Evolutionary conservation across 2,888 invertebrate genomes (phyloP), one percentile per base, ranked within the genome.

Genomic region (Eurois occulta): DNA sequence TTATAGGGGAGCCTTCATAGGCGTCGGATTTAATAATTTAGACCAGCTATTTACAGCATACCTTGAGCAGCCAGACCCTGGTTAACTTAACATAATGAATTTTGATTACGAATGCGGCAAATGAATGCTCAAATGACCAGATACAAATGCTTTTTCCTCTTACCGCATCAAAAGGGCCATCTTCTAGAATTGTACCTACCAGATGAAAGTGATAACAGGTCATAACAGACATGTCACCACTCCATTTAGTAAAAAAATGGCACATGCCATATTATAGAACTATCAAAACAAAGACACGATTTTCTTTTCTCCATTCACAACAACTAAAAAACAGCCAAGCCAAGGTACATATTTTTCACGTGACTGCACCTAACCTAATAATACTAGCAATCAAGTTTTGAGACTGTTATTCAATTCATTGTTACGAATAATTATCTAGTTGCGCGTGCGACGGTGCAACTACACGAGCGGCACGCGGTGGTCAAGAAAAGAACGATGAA

Each of bases 401-500:
- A 58, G 13, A 58, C 38, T 55, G 66, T 84, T 85, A 85, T 85
- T 75, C 58, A 81, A 84, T 69, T 80, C 7, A 66, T 70, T 72
- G 78, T 84, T 78, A 81, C 81, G 65, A 64, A 77, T 71, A 60
- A 77, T 69, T 79, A 76, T 58, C 65, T 66, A 48, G 43, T 28
- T 69, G 62, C 72, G 80, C 55, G 71, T 67, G 69, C 32, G 72
- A 28, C 65, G 52, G 28, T 48, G 48, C 46, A 18, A 41, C 55
- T 28, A 43, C 11, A 67, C 2, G 28, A 58, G 43, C 24, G 43
- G 52, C 21, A 32, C 35, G 38, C 46, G 52, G 60, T 60, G 43
- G 18, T 16, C 28, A 52, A 52, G 35, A 55, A 16, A 4, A 24
- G 28, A 18, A 52, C 16, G 7, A 32, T 16, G 16, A 3, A 55